A percentile compares a stretch with the other conserved stretches of the same genome.
These are phyloP conservation scores for Poecilus cupreus DNA, from an alignment of 2,888 invertebrate genomes.

Conservation along the genomic window DNA sequence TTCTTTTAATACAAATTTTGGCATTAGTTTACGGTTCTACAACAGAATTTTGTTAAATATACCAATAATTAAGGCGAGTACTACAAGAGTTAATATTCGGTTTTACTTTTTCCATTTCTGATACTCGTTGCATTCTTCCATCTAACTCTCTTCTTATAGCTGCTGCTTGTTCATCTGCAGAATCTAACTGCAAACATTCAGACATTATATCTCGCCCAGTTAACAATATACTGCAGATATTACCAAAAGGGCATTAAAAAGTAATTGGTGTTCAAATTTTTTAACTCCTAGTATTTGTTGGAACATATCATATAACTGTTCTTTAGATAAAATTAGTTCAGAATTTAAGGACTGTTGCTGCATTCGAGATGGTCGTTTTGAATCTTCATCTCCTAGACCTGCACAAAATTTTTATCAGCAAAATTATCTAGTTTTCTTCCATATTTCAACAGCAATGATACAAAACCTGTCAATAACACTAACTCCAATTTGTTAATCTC, in stretches of 20 bases:
- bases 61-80: not conserved
- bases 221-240: not conserved
- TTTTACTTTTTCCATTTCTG: conserved; percentile 96
- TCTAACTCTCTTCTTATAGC: conserved; percentile 99
- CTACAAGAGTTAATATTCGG: conserved; percentile 51
- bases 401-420: conserved; percentile 49
- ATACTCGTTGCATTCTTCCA: conserved; percentile 96
- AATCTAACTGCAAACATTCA: conserved; percentile 86
- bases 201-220: not conserved
- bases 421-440: too few relatives aligned
- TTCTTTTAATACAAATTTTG: conserved; percentile 99
- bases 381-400: conserved; percentile 88
- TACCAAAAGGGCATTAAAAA: conserved; percentile 98
- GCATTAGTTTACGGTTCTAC: conserved; percentile 97
- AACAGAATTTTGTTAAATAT: conserved; percentile 51
- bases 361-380: conserved; percentile 89
- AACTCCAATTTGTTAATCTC: too few relatives aligned
- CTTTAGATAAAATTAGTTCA: conserved; percentile 97
- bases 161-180: conserved; percentile 99
- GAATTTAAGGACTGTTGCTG: conserved; percentile 93
- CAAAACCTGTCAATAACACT: too few relatives aligned
- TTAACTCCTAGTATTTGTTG: conserved; percentile 98
- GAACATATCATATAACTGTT: conserved; percentile 99
- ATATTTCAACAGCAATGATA: too few relatives aligned
- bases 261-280: conserved; percentile 99